These are phyloP conservation scores for Mormoops blainvillei DNA, from an alignment of 2,113 vertebrate genomes.

Conservation along the genomic window DNA sequence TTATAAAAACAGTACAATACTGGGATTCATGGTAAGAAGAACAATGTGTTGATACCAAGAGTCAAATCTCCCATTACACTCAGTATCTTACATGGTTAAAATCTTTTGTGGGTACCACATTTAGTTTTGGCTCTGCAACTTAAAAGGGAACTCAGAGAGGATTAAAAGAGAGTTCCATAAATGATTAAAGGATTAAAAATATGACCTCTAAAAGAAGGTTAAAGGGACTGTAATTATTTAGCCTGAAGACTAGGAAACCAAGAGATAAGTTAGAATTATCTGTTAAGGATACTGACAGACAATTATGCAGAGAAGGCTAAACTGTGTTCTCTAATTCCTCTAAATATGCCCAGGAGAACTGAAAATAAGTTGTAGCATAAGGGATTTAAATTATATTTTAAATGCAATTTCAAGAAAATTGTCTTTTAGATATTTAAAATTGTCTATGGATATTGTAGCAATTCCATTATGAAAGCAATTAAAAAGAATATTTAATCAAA, in stretches of 20 bases:
- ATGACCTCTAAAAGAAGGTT: constrained; percentile 47
- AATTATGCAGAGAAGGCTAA: not conserved
- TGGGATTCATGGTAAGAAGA: constrained; percentile 42
- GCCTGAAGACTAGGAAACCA: not conserved
- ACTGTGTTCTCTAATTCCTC: not conserved
- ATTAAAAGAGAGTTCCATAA: constrained; percentile 47
- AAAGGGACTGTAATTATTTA: constrained; percentile 61
- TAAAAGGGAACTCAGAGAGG: constrained; percentile 40
- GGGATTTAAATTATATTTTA: not conserved
- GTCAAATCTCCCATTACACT: constrained; percentile 44
- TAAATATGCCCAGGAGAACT: not conserved
- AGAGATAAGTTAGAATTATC: constrained; percentile 48
- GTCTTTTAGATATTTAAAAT: not conserved
- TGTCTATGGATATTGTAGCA: not conserved
- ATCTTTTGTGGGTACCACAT: constrained; percentile 5
- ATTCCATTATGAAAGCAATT: not conserved
- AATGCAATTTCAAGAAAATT: not conserved
- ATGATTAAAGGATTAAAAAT: constrained; percentile 64
- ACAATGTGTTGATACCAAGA: constrained; percentile 47
- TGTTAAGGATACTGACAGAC: constrained; percentile 11
- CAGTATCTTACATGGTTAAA: constrained; percentile 26
- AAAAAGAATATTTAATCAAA: constrained; percentile 19
- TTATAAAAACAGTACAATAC: constrained; percentile 38
- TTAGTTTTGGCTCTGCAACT: constrained; percentile 24
- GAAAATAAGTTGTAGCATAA: constrained; percentile 25